Base-by-base conservation (phyloP, 2,113 vertebrate genomes). In the Hippopotamus amphibius region DNA sequence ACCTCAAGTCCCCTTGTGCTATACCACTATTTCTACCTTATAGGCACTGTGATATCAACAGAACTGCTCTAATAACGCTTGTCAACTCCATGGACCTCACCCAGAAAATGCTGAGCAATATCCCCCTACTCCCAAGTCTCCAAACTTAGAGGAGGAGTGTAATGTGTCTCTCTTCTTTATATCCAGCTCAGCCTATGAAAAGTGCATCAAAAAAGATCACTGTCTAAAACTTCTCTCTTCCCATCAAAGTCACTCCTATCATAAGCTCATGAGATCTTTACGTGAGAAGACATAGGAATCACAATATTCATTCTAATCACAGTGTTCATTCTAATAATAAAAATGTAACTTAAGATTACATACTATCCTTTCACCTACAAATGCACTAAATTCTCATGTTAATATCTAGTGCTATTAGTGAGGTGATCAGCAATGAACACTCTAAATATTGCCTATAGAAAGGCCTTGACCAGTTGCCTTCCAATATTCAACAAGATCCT, bases 301-400 rank as follows among this genome's bases (percentile, higher is more conserved):
- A 59, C 2, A 55, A 26, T 84, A 22, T 33, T 69, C 46, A 91
- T 68, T 92, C 57, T 92, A 96, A 93, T 66, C 1, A 59, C 2
- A 55, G 33, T 84, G 26, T 33, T 69, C 46, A 91, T 68, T 92
- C 57, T 92, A 96, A 95, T 71, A 93, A 85, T 80, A 88, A 76
- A 76, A 65, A 65, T 74, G 2, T 72, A 63, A 72, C 65, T 77
- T 53, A 57, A 88, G 84, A 94, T 13, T 48, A 90, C 8, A 55
- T 76, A 21, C 33, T 84, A 79, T 68, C 63, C 33, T 77, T 84
- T 93, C 5, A 48, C 5, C 19, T 92, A 65, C n/a, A 91, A 74
- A 65, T 82, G 5, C 4, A 82, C 48, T 65, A 50, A 15, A 61
- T 80, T 69, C 82, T 82, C 85, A 50, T 83, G 46, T 55, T 84